Conservation (phyloP, 2,113 vertebrate species). For the Polypterus bichir region DNA sequence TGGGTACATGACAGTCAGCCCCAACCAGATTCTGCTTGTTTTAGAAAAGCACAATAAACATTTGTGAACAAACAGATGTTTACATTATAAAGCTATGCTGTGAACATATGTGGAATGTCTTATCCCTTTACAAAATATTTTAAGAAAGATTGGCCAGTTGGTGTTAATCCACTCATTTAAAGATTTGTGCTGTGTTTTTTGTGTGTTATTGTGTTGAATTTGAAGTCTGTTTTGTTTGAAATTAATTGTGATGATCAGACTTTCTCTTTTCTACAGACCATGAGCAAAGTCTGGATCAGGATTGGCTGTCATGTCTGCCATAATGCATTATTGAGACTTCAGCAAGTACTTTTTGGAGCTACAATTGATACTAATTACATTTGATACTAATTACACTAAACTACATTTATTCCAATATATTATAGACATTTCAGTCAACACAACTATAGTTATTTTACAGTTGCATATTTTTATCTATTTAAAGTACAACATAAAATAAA, state of each 20-base stretch:
- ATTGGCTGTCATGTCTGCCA: conserved; percentile 74
- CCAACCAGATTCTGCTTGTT: conserved; percentile 62
- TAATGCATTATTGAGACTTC: conserved; percentile 60
- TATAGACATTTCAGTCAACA: too few relatives aligned
- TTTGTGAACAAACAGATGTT: conserved; percentile 39
- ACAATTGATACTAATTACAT: conserved; percentile 33
- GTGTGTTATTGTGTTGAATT: conserved; percentile 43
- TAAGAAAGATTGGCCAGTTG: conserved; percentile 1
- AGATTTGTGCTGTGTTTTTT: conserved; percentile 25
- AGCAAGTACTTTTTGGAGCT: conserved; percentile 63
- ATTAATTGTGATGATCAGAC: conserved; percentile 65
- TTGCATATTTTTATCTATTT: too few relatives aligned
- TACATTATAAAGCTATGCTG: conserved; percentile 34
- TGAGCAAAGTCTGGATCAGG: conserved; percentile 76
- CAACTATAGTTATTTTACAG: too few relatives aligned
- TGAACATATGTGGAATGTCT: conserved; percentile 34
- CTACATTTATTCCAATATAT: not conserved
- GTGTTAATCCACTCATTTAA: conserved; percentile 31
- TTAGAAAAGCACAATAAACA: conserved; percentile 36
- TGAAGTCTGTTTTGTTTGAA: conserved; percentile 46
- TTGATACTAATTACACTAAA: conserved; percentile 18
- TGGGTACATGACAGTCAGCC: conserved; percentile 69
- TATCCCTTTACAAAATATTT: conserved; percentile 10
- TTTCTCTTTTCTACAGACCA: conserved; percentile 73
- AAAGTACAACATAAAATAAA: too few relatives aligned